Percentiles rank a stretch among this genome's conserved stretches.
phyloP scores from a whole-genome alignment of 2,113 vertebrate genomes.

The Mesembrinibis cayennensis region DNA sequence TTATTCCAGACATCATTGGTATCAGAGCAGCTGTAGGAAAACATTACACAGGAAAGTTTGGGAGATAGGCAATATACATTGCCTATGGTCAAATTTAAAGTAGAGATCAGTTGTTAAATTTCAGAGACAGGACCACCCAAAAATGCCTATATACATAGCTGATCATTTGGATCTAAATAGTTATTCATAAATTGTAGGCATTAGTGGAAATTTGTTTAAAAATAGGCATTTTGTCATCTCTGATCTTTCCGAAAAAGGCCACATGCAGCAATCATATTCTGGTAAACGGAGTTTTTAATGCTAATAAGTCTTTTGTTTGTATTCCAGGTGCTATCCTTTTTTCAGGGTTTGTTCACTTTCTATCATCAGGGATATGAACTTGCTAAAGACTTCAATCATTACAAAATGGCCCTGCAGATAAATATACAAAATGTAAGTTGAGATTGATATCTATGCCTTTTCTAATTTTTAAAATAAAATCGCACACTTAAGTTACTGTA shows the following conservation, averaged over 20 bases:
- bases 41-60: background rate
- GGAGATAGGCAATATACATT: accelerated
- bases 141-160: background rate
- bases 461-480: background rate
- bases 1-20: background rate
- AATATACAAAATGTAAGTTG: constrained; percentile 97
- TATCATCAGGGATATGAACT: constrained; percentile 98
- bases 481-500: accelerated
- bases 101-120: background rate
- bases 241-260: background rate
- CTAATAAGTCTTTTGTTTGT: constrained; percentile 10
- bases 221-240: background rate
- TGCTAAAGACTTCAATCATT: constrained; percentile 97
- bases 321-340: constrained; percentile 93
- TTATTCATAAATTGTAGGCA: background rate
- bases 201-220: background rate
- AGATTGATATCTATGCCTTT: background rate
- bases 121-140: background rate
- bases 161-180: background rate
- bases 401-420: constrained; percentile 93
- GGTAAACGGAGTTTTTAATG: background rate
- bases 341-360: constrained; percentile 97
- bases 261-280: background rate
- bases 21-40: background rate
- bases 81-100: background rate